phyloP scores from a whole-genome alignment of 1,140 invertebrate species.

The Leptinotarsa defecta region DNA sequence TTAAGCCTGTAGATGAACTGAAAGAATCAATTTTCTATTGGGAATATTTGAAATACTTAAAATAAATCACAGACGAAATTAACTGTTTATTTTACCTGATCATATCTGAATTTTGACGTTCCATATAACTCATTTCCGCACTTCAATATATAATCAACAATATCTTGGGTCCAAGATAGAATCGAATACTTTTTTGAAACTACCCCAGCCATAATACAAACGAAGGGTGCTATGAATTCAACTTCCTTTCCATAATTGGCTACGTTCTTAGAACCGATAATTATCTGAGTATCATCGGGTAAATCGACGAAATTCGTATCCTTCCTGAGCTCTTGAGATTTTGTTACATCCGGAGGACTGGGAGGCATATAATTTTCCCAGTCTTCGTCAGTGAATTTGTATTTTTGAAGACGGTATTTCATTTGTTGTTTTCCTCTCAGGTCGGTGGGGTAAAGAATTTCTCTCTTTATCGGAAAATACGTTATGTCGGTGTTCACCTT shows the following conservation, averaged over 20 bases:
- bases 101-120: slow-evolving; percentile 50
- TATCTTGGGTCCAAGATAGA: slow-evolving; percentile 57
- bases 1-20: too few species aligned
- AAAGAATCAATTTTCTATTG: too few species aligned
- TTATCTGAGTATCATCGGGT: slow-evolving; percentile 59
- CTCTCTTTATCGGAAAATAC: slow-evolving; percentile 38
- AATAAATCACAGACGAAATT: too few species aligned
- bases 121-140: slow-evolving; percentile 58
- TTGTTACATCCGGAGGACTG: slow-evolving; percentile 44
- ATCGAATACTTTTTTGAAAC: slow-evolving; percentile 61
- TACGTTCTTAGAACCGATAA: slow-evolving; percentile 56
- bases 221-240: slow-evolving; percentile 58
- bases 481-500: slow-evolving; percentile 42
- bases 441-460: slow-evolving; percentile 39
- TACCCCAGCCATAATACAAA: slow-evolving; percentile 61
- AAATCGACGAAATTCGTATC: slow-evolving; percentile 59
- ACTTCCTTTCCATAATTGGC: slow-evolving; percentile 47
- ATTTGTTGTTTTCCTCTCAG: slow-evolving; percentile 36
- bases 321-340: slow-evolving; percentile 57
- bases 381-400: slow-evolving; percentile 20
- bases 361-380: slow-evolving; percentile 34
- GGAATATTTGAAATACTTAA: too few species aligned
- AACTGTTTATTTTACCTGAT: slow-evolving; percentile 49
- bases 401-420: slow-evolving; percentile 24
- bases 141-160: slow-evolving; percentile 59